phyloP scores from a whole-genome alignment of 2,888 invertebrate genomes.

The Agrochola lota region DNA sequence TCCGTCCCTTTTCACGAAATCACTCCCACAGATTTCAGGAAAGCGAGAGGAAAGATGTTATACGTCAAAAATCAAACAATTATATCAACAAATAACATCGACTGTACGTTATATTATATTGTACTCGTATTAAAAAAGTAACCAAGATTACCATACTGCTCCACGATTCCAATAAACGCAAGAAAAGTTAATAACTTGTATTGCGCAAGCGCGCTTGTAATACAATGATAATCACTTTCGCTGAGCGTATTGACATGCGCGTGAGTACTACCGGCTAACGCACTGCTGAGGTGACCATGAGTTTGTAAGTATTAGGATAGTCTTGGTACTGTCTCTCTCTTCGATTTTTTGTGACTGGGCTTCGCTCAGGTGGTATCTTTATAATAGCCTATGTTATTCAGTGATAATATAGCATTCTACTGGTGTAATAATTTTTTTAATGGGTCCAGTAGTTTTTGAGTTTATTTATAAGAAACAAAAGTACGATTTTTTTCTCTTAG shows the following conservation, averaged over 20 bases:
- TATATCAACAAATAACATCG: not conserved
- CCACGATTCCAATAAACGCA: slow-evolving; percentile 34
- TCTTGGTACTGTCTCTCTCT: not conserved
- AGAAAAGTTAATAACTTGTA: slow-evolving; percentile 51
- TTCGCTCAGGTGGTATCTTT: too few relatives aligned
- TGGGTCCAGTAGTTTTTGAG: too few relatives aligned
- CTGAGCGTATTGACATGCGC: slow-evolving; percentile 69
- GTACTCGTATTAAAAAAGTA: not conserved
- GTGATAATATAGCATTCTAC: not conserved
- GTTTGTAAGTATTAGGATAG: not conserved
- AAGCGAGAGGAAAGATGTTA: too few relatives aligned
- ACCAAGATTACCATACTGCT: slow-evolving; percentile 12
- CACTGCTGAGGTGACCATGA: slow-evolving; percentile 68
- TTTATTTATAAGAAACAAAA: too few relatives aligned
- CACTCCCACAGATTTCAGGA: too few relatives aligned
- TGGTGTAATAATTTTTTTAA: too few relatives aligned
- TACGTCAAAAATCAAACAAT: too few relatives aligned
- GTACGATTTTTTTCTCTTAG: too few relatives aligned
- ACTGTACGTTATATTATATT: not conserved
- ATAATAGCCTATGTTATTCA: too few relatives aligned
- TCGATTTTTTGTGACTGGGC: not conserved
- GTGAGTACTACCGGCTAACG: slow-evolving; percentile 75
- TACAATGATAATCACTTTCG: slow-evolving; percentile 79
- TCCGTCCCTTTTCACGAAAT: too few relatives aligned
- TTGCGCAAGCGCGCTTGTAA: slow-evolving; percentile 62